Conservation (phyloP, 2,797 vertebrate genomes). For the Salarias fasciatus region DNA sequence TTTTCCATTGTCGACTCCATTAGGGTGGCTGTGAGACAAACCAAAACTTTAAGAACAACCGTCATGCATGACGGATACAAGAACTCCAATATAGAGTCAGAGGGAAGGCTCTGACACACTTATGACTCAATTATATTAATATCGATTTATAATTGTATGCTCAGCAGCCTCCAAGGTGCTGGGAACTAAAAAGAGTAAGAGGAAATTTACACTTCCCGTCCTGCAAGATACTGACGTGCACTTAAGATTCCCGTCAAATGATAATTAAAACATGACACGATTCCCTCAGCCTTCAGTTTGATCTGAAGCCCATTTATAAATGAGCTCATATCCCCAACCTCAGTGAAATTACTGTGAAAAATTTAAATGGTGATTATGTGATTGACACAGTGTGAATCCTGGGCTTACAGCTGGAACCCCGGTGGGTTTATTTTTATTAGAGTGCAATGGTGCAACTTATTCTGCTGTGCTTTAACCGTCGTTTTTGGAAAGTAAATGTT, state of each 20-base stretch:
- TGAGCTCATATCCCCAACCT: conserved; percentile 64
- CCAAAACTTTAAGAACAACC: conserved; percentile 40
- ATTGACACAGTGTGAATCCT: conserved; percentile 63
- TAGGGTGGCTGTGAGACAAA: conserved; percentile 28
- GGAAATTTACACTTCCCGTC: conserved; percentile 43
- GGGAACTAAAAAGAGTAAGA: conserved; percentile 23
- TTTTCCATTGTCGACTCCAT: conserved; percentile 29
- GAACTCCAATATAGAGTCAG: conserved; percentile 29
- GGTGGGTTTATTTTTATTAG: conserved; percentile 52
- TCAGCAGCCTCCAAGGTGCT: conserved; percentile 29
- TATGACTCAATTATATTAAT: conserved; percentile 53
- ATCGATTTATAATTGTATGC: conserved; percentile 42
- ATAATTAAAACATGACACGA: conserved; percentile 69
- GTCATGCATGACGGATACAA: conserved; percentile 16
- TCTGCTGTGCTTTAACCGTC: conserved; percentile 11
- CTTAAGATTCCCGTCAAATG: conserved; percentile 55
- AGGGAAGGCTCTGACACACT: conserved; percentile 26
- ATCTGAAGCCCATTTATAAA: conserved; percentile 62
- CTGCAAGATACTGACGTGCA: conserved; percentile 26
- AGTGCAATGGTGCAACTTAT: conserved; percentile 33
- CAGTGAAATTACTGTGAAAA: conserved; percentile 42
- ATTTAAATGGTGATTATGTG: conserved; percentile 61
- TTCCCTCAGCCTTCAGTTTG: conserved; percentile 53
- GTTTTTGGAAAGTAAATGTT: conserved; percentile 31
- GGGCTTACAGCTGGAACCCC: conserved; percentile 50